Base-by-base conservation (phyloP, 2,113 vertebrate species). In the Eolophus roseicapilla region DNA sequence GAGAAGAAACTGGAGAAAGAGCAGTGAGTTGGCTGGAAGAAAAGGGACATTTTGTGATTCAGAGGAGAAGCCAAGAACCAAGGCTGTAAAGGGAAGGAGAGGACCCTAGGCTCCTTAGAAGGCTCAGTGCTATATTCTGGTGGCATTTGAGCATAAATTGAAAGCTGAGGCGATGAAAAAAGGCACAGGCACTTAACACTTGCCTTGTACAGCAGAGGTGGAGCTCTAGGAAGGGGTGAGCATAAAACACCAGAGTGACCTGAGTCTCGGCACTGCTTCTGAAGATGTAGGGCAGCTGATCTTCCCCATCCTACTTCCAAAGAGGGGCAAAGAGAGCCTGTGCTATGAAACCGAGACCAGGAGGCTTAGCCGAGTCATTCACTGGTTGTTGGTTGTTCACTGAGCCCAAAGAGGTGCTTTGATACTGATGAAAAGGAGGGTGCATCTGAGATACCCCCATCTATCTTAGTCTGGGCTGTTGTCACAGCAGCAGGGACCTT, bases 11-110 rank as follows among this genome's bases (percentile, higher is more conserved):
- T 0, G 68, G 62, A 95, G 82, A 91, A 93, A 76, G 37, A 95
- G 67, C 93, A 95, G 82, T 46, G 63, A 93, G 67, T 62, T 95
- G 94, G 95, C 95, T 95, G 85, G 87, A 88, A 87, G 91, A 79
- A 85, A 76, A 80, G 82, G 95, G 94, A 88, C 77, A 24, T 91
- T 94, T 95, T 94, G 84, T 93, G 95, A 94, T 91, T 94, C 63
- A 80, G 78, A 86, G 44, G 33, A 71, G 57, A 91, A 82, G 92
- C 95, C 94, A 96, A 88, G 92, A 95, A 74, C 49, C 59, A 77
- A 77, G 79, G 78, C 86, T 89, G 27, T 94, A 91, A 97, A 93
- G 49, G 71, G 91, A 79, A 43, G 43, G 74, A 80, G 82, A 76
- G 57, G 62, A 70, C 59, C 49, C 75, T 41, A 17, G 75, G 46